Evolutionary conservation across 1,140 invertebrate species (phyloP), one percentile per base, ranked within the genome.

Genomic region (Ips nitidus): DNA sequence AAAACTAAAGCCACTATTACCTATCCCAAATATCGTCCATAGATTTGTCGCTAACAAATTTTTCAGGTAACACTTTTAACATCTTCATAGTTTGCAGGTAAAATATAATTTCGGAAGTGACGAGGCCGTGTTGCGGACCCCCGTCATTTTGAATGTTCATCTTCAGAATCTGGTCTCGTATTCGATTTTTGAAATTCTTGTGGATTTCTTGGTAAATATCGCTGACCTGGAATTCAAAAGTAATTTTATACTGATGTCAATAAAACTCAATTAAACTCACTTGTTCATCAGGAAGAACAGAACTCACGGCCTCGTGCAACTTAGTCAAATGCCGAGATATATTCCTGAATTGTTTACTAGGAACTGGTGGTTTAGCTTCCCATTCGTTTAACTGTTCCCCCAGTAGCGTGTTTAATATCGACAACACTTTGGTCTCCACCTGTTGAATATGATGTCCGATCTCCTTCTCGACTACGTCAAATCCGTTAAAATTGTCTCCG

Each of bases 331-430:
- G 94, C 81, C 92, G 91, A 60, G 94, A 95, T 77, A 98, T 94
- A 82, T 91, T 91, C 71, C 94, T 88, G 81, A 99, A 98, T 75
- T 91, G 89, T 75, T 90, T 88, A 1, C 97, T 98, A 41, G 97
- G 97, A 72, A 98, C 91, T 1, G 97, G 96, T 38, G 96, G 94
- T 77, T 93, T 91, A 0, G 95, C 95, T 80, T 95, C 94, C 96
- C 97, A 99, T 71, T 85, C 85, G 8, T 83, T 83, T 70, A 96
- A 82, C 77, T 95, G 91, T 57, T 86, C 86, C 42, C 86, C 86
- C 22, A 97, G 81, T 73, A 95, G 88, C 75, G 91, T 91, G 74
- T 90, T 91, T 56, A 98, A 92, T 75, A 99, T 94, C 37, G 88
- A 85, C 41, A 96, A 87, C 69, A 99, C 88, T 85, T 98, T 98